Conservation (phyloP, 2,113 vertebrate genomes). For the Semnornis frantzii region DNA sequence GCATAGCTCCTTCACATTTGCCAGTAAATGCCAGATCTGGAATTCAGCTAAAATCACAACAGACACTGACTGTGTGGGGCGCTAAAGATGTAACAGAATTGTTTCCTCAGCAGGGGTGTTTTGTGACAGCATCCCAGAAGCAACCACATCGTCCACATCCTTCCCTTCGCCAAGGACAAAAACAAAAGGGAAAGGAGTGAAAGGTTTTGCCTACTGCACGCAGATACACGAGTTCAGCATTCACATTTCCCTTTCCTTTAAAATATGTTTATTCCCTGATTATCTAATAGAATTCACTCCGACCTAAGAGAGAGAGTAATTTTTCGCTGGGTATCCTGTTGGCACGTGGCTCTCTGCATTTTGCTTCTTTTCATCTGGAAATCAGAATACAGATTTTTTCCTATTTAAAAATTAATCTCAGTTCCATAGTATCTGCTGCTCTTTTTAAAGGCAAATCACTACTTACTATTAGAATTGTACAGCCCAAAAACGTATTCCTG, state of each 20-base stretch:
- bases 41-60: not conserved
- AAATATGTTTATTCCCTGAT: constrained; percentile 20
- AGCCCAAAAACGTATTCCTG: constrained; percentile 9
- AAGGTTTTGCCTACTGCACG: not conserved
- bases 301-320: not conserved
- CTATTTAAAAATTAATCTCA: not conserved
- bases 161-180: not conserved
- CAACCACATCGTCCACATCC: not conserved
- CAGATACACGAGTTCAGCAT: not conserved
- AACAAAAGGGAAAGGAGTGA: not conserved
- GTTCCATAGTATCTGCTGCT: not conserved
- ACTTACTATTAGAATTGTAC: not conserved
- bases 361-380: not conserved
- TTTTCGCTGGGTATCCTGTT: not conserved
- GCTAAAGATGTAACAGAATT: not conserved
- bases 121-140: not conserved
- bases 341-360: not conserved
- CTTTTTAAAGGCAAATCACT: not conserved
- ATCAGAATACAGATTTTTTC: not conserved
- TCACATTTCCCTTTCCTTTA: not conserved
- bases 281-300: constrained; percentile 8
- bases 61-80: not conserved
- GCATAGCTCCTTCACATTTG: not conserved
- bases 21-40: not conserved
- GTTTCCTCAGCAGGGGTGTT: not conserved